Conservation (phyloP, 2,797 vertebrate genomes). For the Hoplostethus mediterraneus region DNA sequence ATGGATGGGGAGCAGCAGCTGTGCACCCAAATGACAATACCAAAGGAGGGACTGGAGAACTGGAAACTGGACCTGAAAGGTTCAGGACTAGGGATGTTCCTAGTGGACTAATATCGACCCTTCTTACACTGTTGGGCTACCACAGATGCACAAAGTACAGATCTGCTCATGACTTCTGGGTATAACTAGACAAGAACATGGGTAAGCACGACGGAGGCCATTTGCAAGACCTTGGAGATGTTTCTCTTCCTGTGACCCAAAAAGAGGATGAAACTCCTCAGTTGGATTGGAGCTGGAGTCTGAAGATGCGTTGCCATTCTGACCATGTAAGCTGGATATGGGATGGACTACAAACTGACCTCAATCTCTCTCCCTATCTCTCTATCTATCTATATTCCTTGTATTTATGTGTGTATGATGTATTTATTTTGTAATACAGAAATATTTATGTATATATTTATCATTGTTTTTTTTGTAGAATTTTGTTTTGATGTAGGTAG, state of each 20-base stretch:
- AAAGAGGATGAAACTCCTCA: slow-evolving; percentile 4
- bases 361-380: too few species aligned
- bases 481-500: slow-evolving; percentile 45
- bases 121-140: background rate
- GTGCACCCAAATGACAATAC: slow-evolving; percentile 16
- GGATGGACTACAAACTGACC: slow-evolving; percentile 31
- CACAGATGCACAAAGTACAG: background rate
- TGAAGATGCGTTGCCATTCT: slow-evolving; percentile 18
- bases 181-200: background rate
- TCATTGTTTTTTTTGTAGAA: slow-evolving; percentile 8
- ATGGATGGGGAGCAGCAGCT: fast-evolving
- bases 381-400: slow-evolving; percentile 29
- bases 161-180: background rate
- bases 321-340: slow-evolving; percentile 9
- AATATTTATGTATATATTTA: slow-evolving; percentile 72
- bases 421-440: slow-evolving; percentile 67
- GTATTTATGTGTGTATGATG: slow-evolving; percentile 6
- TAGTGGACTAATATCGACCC: slow-evolving; percentile 55
- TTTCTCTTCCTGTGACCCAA: background rate
- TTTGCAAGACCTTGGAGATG: slow-evolving; percentile 12
- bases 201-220: background rate
- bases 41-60: fast-evolving
- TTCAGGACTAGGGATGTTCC: slow-evolving; percentile 77
- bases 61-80: slow-evolving; percentile 60
- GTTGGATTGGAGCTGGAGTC: slow-evolving; percentile 5